These are phyloP conservation scores for Abramis brama DNA, from an alignment of 2,113 vertebrate genomes.

Conservation along the genomic window DNA sequence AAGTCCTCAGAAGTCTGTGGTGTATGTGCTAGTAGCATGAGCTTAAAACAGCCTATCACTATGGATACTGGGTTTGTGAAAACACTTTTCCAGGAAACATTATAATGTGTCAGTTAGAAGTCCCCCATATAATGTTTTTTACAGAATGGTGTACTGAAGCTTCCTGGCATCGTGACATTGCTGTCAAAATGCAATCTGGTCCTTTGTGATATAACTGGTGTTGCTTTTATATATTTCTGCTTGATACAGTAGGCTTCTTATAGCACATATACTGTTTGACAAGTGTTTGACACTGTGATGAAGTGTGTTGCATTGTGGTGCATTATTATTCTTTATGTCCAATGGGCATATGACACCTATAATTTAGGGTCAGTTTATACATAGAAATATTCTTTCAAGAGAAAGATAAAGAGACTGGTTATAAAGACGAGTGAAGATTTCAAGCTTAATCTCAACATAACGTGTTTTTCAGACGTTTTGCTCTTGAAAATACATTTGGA, in stretches of 20 bases:
- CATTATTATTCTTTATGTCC: neutral
- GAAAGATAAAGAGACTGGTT: neutral
- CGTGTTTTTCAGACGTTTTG: neutral
- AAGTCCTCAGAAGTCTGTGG: too few relatives aligned
- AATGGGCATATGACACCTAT: neutral
- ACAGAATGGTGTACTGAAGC: neutral
- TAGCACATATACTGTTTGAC: neutral
- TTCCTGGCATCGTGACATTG: neutral
- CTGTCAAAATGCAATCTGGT: neutral
- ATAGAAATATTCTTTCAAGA: neutral
- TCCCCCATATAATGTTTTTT: neutral
- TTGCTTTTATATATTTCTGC: neutral
- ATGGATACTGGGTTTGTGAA: neutral
- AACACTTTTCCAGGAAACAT: neutral
- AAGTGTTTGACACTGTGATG: constrained; percentile 10
- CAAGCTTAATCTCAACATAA: neutral
- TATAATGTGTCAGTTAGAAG: neutral
- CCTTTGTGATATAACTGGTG: neutral
- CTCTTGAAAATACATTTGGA: neutral
- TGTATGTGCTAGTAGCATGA: neutral
- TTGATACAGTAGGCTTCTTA: neutral
- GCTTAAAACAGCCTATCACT: neutral
- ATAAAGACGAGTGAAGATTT: neutral
- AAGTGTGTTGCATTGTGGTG: neutral
- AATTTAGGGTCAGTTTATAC: neutral